Conservation (phyloP, 2,797 vertebrate genomes). For the Chelmon rostratus region DNA sequence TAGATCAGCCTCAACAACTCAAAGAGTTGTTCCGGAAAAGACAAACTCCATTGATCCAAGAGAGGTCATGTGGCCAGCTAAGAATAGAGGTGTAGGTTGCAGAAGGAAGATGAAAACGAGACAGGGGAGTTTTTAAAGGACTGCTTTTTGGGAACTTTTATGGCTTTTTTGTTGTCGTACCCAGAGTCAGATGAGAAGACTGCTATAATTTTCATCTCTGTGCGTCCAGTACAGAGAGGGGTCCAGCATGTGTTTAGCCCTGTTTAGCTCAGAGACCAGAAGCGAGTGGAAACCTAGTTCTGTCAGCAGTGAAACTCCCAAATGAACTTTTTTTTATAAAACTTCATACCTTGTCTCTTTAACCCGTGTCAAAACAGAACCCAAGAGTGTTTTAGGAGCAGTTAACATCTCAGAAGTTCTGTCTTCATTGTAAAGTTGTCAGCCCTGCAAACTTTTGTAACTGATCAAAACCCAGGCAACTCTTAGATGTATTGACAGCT, state of each 20-base stretch:
- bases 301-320: constrained; percentile 40
- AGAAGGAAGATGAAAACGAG: constrained; percentile 40
- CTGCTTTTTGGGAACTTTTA: constrained; percentile 16
- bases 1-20: constrained; percentile 25
- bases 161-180: constrained; percentile 19
- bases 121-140: constrained; percentile 11
- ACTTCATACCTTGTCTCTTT: constrained; percentile 43
- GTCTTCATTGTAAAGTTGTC: constrained; percentile 49
- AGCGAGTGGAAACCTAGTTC: constrained; percentile 36
- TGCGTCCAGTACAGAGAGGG: constrained; percentile 36
- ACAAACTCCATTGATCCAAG: constrained; percentile 30
- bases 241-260: constrained; percentile 44
- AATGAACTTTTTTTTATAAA: constrained; percentile 23
- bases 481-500: constrained; percentile 42
- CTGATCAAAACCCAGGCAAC: constrained; percentile 47
- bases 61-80: constrained; percentile 45
- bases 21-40: constrained; percentile 19
- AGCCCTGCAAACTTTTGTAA: constrained; percentile 36
- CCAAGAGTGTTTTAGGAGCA: constrained; percentile 14
- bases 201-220: constrained; percentile 39
- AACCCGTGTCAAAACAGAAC: constrained; percentile 53
- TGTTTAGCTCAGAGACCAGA: constrained; percentile 27
- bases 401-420: constrained; percentile 26
- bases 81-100: constrained; percentile 59
- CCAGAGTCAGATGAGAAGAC: constrained; percentile 20